Evolutionary conservation across 2,797 vertebrate species (phyloP).

Genomic region (Thripadectes ignobilis): DNA sequence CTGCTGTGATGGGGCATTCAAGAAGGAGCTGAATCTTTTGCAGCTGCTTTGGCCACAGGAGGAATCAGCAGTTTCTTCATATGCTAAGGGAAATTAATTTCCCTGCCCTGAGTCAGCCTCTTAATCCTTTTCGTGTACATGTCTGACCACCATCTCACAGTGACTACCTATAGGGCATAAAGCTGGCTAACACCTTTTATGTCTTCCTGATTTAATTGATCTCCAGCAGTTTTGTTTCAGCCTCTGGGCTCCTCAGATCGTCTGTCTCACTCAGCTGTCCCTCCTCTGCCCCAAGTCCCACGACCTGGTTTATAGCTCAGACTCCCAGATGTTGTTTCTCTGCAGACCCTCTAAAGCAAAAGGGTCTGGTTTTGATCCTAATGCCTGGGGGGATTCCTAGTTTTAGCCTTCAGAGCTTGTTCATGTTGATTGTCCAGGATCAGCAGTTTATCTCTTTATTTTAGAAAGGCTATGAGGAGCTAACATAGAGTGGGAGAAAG

Average conservation of each 20-base stretch:
- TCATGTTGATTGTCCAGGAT: neutral
- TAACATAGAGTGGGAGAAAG: neutral
- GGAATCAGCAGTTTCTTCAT: neutral
- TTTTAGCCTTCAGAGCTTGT: neutral
- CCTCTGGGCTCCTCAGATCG: neutral
- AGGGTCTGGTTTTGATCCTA: neutral
- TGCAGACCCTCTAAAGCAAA: neutral
- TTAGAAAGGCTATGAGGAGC: neutral
- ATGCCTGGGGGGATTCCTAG: neutral
- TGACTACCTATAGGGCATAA: neutral
- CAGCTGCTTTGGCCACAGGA: constrained; percentile 19
- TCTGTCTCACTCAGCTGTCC: neutral
- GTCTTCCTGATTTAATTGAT: neutral
- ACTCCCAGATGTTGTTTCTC: neutral
- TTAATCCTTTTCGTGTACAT: constrained; percentile 12
- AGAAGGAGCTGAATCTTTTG: constrained; percentile 30
- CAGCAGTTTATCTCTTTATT: neutral
- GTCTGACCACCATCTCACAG: neutral
- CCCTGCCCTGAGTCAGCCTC: neutral
- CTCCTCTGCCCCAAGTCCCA: neutral
- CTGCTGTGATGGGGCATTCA: neutral
- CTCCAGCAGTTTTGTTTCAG: neutral
- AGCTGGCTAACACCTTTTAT: neutral
- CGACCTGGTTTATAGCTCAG: neutral
- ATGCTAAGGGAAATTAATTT: constrained; percentile 32